phyloP scores from a whole-genome alignment of 2,888 invertebrate species.

The Venusia cambrica region DNA sequence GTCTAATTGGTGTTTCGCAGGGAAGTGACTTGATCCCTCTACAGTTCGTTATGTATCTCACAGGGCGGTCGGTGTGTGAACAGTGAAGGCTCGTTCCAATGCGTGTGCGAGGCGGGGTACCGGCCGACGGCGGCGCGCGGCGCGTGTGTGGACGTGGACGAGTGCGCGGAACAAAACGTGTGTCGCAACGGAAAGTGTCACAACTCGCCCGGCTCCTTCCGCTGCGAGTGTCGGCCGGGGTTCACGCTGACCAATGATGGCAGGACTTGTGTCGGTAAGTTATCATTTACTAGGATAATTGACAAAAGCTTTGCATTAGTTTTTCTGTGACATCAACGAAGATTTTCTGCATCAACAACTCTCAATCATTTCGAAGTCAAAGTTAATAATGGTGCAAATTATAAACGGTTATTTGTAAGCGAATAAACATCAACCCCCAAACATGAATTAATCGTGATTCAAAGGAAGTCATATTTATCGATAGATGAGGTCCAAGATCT shows the following conservation, averaged over 20 bases:
- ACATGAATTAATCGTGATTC: too few relatives aligned
- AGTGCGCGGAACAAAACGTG: slow-evolving; percentile 86
- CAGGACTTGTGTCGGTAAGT: slow-evolving; percentile 86
- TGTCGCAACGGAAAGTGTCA: slow-evolving; percentile 90
- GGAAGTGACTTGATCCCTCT: too few relatives aligned
- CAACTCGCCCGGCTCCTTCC: slow-evolving; percentile 90
- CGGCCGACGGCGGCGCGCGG: slow-evolving; percentile 77
- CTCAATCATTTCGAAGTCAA: too few relatives aligned
- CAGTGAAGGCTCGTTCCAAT: slow-evolving; percentile 90
- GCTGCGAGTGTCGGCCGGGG: slow-evolving; percentile 89
- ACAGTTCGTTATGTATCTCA: slow-evolving; percentile 1
- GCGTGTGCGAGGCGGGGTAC: slow-evolving; percentile 91
- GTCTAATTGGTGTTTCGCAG: too few relatives aligned
- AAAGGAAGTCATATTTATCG: too few relatives aligned
- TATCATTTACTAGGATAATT: too few relatives aligned
- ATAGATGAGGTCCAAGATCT: slow-evolving; percentile 90
- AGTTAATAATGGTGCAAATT: too few relatives aligned
- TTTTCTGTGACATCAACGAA: too few relatives aligned
- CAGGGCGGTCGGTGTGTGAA: slow-evolving; percentile 91
- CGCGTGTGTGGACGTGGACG: slow-evolving; percentile 76
- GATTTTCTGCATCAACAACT: too few relatives aligned
- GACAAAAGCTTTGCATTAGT: too few relatives aligned
- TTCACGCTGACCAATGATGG: slow-evolving; percentile 90
- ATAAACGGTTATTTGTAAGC: too few relatives aligned
- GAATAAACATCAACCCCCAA: too few relatives aligned